Base-by-base conservation (phyloP, 2,797 vertebrate species). In the Enteromius radiatus region DNA sequence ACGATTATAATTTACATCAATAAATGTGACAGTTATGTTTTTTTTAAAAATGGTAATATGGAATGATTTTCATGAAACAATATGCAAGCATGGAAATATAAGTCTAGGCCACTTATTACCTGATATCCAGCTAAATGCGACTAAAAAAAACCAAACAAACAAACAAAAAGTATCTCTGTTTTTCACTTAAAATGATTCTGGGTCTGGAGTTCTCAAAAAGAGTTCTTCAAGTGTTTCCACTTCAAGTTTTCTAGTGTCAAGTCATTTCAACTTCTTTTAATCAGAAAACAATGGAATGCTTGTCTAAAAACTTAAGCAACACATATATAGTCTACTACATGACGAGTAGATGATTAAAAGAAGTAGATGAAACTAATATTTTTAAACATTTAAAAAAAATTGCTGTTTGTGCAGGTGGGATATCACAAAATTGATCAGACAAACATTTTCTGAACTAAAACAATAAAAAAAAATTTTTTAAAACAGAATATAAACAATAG, bases 1-100 rank as follows among this genome's bases (percentile, higher is more conserved):
- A 98, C 96, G 97, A 98, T 99, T 99, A 99, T 97, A 99, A 98
- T 97, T 87, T 89, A 98, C 96, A 96, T 96, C 95, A 97, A 97
- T 92, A 95, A 94, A 94, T 92, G 91, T 91, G 86, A 84, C 75
- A 92, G 93, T 92, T 88, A 80, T 73, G 56, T 87, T n/a, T n/a
- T n/a, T n/a, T 33, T 33, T 2, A 93, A 96, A 76, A 94, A 81
- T 90, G 95, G 97, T 96, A 97, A 97, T 92, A 97, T 97, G 97
- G 98, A 99, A 99, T 98, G 97, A 98, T 96, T 94, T 92, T 93
- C 45, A 69, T 82, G 61, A 70, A 76, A 52, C 26, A 7, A 43
- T 49, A 69, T n/a, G 14, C 28, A 67, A 80, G 17, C 38, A 64
- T 28, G 38, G 68, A 78, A 56, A 79, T 45, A 59, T 69, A 70